Evolutionary conservation across 2,888 invertebrate species (phyloP).

Genomic region (Euphydryas editha): DNA sequence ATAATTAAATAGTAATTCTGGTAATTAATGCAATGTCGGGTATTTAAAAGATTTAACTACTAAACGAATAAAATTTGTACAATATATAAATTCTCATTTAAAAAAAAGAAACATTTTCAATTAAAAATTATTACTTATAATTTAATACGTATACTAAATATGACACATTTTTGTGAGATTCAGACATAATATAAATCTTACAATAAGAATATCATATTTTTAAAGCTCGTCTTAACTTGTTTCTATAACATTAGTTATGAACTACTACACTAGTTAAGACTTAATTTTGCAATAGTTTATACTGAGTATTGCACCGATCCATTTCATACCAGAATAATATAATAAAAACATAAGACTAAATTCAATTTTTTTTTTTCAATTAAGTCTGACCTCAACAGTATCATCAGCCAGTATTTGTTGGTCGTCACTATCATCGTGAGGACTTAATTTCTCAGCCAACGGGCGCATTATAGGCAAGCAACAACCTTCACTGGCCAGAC

Average conservation of each 20-base stretch:
- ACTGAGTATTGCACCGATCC: conserved; percentile 23
- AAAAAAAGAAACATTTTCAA: background rate
- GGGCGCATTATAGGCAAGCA: conserved; percentile 61
- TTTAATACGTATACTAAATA: background rate
- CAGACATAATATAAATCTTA: background rate
- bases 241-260: background rate
- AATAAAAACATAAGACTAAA: background rate
- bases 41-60: conserved; percentile 14
- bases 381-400: conserved; percentile 74
- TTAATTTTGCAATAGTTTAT: background rate
- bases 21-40: background rate
- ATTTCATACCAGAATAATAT: conserved; percentile 2
- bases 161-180: conserved; percentile 1
- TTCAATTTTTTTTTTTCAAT: conserved; percentile 53
- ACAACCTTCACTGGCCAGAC: conserved; percentile 72
- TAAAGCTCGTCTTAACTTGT: conserved; percentile 5
- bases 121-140: background rate
- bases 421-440: conserved; percentile 72
- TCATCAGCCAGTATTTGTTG: conserved; percentile 70
- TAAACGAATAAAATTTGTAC: background rate
- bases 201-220: conserved; percentile 1
- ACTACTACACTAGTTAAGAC: conserved; percentile 5
- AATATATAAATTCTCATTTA: background rate
- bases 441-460: conserved; percentile 67
- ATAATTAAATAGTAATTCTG: conserved; percentile 44